Percentiles rank a stretch among this genome's conserved stretches.
Conservation (phyloP, 2,113 vertebrate genomes). For the Pagrus major region DNA sequence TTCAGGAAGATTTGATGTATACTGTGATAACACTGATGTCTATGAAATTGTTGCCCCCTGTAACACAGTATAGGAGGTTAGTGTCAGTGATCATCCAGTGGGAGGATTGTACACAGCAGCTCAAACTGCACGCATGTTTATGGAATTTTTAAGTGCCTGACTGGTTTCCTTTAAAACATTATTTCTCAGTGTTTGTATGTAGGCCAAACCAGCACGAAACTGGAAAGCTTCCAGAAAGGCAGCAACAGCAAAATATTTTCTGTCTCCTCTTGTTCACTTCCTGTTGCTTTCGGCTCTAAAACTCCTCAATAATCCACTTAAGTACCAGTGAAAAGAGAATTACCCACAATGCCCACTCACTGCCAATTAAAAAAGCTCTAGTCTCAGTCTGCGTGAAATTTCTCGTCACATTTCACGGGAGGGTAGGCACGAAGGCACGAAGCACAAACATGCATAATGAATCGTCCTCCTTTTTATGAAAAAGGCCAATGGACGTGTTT, state of each 20-base stretch:
- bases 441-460: constrained; percentile 70
- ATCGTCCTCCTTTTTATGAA: constrained; percentile 33
- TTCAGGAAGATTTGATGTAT: background rate
- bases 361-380: constrained; percentile 57
- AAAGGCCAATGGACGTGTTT: constrained; percentile 47
- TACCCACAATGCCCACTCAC: constrained; percentile 42
- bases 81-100: constrained; percentile 9
- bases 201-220: constrained; percentile 36
- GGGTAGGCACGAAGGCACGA: constrained; percentile 8
- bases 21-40: background rate
- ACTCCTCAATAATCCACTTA: constrained; percentile 25
- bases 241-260: background rate
- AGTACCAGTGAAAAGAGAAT: constrained; percentile 29
- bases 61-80: background rate
- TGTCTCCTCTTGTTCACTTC: background rate
- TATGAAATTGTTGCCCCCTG: background rate
- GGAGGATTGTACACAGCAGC: constrained; percentile 5
- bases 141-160: constrained; percentile 2
- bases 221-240: constrained; percentile 34
- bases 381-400: constrained; percentile 42
- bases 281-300: constrained; percentile 22
- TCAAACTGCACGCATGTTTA: background rate
- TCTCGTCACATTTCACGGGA: constrained; percentile 41
- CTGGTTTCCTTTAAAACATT: constrained; percentile 29
- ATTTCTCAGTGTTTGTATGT: constrained; percentile 36